phyloP scores from a whole-genome alignment of 2,113 vertebrate genomes.

The Corvus cornix region DNA sequence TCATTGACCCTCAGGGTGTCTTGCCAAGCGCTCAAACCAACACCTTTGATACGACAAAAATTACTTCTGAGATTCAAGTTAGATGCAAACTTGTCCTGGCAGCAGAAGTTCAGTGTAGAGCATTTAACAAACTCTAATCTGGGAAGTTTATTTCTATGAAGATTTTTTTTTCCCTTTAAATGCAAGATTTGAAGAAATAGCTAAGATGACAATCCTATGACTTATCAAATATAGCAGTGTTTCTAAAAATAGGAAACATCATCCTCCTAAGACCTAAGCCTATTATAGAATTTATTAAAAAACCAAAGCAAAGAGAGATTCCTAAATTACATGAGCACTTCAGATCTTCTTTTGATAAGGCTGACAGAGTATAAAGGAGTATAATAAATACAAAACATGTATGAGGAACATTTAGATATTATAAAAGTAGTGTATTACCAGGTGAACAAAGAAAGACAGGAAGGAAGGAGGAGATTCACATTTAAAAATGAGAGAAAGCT shows the following conservation, averaged over 20 bases:
- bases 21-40: neutral
- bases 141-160: neutral
- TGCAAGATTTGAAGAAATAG: neutral
- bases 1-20: neutral
- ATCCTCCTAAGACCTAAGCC: neutral
- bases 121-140: neutral
- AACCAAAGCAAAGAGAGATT: neutral
- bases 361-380: neutral
- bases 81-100: neutral
- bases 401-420: accelerated
- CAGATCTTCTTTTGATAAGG: neutral
- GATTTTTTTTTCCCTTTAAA: neutral
- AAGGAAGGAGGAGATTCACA: neutral
- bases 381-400: neutral
- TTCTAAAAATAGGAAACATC: neutral
- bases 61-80: neutral
- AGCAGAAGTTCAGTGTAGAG: neutral
- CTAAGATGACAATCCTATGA: neutral
- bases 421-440: neutral
- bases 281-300: neutral
- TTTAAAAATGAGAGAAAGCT: neutral
- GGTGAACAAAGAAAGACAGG: neutral
- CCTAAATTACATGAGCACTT: neutral
- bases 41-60: neutral
- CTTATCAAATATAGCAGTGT: neutral